Evolutionary conservation across 2,797 vertebrate genomes (phyloP), one percentile per base, ranked within the genome.

Genomic region (Clarias pachynema): DNA sequence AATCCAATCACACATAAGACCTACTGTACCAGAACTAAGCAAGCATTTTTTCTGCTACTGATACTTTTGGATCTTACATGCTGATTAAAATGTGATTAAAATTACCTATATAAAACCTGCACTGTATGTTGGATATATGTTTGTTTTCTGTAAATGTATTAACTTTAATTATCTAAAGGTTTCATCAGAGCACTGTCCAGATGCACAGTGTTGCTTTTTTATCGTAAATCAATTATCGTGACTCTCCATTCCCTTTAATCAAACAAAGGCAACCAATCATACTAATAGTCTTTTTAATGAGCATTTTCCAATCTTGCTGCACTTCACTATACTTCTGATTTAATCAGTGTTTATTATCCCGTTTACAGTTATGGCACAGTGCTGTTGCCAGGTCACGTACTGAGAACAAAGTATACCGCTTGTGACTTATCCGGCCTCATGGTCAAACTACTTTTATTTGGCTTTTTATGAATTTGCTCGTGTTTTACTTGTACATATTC

Each of bases 351-450:
- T 31, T 77, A 57, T 77, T 77, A 18, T 59, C 56, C 56, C 0
- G 9, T 59, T 77, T 77, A 31, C 74, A 77, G 15, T 56, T 20
- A 75, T 18, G 29, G 74, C 18, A 77, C 29, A 77, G 31, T 77
- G 74, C 74, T 57, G 74, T 56, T 31, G 26, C 73, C 16, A 22
- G 49, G 53, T 59, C 29, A 31, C 29, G 57, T 56, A 34, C 12
- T 15, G 9, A 77, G 29, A 77, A 18, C 7, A 49, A n/a, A 15
- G 5, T 49, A 53, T 15, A 57, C 29, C 1, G 0, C 20, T 34
- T 22, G 29, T 59, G 26, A 34, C 56, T 77, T 31, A 26, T 22
- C 22, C 59, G 56, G 8, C 29, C 22, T 8, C 6, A n/a, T 24
- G 14, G 1, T 56, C 16, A 31, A 20, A 77, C 18, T 34, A 31